These are phyloP conservation scores for Caretta caretta DNA, from an alignment of 2,113 vertebrate genomes.

Conservation along the genomic window DNA sequence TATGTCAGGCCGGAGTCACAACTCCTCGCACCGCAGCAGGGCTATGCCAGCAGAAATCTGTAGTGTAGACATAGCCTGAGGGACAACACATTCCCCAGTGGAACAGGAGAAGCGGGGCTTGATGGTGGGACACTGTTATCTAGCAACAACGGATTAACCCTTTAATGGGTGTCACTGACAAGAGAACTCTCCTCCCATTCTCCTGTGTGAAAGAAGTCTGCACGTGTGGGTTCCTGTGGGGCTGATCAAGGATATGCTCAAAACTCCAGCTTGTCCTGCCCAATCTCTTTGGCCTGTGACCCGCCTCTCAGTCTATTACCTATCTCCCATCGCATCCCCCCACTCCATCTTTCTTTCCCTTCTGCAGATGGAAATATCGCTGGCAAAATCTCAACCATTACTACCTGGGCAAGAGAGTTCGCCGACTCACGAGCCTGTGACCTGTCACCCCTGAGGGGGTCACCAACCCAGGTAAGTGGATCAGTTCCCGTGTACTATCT, in stretches of 20 bases:
- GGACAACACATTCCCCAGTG: accelerated
- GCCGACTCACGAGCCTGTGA: neutral
- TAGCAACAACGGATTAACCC: neutral
- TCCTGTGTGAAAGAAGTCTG: neutral
- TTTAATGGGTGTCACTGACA: neutral
- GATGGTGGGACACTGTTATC: neutral
- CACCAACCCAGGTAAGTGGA: neutral
- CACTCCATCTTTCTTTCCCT: neutral
- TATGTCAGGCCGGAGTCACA: neutral
- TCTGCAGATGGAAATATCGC: constrained; percentile 10
- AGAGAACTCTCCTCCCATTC: neutral
- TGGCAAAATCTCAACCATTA: constrained; percentile 8
- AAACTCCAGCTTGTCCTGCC: neutral
- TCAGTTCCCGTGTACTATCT: too few relatives aligned
- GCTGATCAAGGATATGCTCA: neutral
- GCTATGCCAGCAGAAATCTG: neutral
- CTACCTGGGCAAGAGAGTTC: constrained; percentile 1
- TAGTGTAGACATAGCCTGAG: neutral
- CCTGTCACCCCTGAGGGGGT: neutral
- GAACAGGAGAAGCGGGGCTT: neutral
- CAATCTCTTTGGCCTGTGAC: neutral
- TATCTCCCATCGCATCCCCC: neutral
- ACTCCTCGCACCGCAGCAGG: neutral
- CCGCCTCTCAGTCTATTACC: neutral
- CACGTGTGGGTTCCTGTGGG: neutral